Percentiles rank a stretch among this genome's conserved stretches.
These are phyloP conservation scores for Napeogenes inachia DNA, from an alignment of 2,888 invertebrate species.

Conservation along the genomic window DNA sequence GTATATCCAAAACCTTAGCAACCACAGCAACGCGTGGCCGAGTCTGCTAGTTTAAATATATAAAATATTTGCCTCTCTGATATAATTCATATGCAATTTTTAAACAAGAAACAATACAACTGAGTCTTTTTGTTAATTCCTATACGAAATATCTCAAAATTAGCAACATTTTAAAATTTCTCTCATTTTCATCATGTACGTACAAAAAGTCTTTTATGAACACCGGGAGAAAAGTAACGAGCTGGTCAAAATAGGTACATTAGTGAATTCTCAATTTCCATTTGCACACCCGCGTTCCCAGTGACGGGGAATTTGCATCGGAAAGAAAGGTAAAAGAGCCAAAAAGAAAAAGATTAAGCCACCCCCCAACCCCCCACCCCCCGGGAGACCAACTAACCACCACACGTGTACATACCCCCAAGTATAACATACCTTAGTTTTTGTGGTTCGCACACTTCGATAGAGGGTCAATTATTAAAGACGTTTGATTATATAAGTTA, in stretches of 20 bases:
- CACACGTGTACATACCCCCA: constrained; percentile 24
- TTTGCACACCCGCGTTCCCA: constrained; percentile 44
- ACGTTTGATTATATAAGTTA: no score
- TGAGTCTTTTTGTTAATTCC: constrained; percentile 7
- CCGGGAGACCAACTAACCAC: constrained; percentile 21
- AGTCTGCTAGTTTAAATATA: no score
- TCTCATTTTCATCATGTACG: constrained; percentile 8
- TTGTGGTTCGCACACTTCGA: constrained; percentile 26
- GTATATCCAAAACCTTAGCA: no score
- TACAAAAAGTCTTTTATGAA: constrained; percentile 14
- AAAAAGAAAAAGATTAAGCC: constrained; percentile 53
- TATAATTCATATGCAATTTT: neutral
- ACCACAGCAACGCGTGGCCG: no score
- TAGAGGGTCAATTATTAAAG: neutral
- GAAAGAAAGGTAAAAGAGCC: constrained; percentile 66
- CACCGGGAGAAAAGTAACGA: constrained; percentile 20
- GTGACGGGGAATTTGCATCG: constrained; percentile 62
- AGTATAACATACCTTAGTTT: constrained; percentile 13
- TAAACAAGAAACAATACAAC: constrained; percentile 1
- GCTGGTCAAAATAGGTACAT: constrained; percentile 40
- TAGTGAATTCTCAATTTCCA: constrained; percentile 60
- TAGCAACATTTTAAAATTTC: constrained; percentile 7
- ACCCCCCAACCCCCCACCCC: constrained; percentile 25
- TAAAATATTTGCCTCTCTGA: neutral
- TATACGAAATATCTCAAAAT: constrained; percentile 9